Evolutionary conservation across 2,888 invertebrate genomes (phyloP), one percentile per base, ranked within the genome.

Genomic region (Asteroscopus sphinx): DNA sequence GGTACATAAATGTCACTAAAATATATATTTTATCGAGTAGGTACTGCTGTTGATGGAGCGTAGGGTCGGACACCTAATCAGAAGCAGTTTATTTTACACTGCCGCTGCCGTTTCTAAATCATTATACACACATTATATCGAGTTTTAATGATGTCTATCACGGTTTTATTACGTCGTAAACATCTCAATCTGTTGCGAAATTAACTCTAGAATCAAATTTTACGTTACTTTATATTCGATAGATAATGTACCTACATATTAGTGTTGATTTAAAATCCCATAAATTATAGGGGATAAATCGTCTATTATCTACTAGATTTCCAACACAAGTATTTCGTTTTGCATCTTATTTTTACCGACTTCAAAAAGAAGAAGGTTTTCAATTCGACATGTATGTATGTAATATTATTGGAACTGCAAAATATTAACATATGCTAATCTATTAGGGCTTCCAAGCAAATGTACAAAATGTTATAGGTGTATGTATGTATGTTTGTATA

Each of bases 101-200:
- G 25, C 25, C n/a, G 26, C n/a, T 40, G 25, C 25, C n/a, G 26
- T 41, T 41, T 28, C 26, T 41, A 11, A 15, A 41, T 28, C 26
- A 40, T 35, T 7, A 35, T 28, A 26, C 8, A 41, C 13, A 26
- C 26, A 11, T 16, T 17, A 17, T 15, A 35, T 35, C 3, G 11
- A 8, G 1, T 13, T 15, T 26, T 26, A 41, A 41, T 26, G 9
- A 28, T 11, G 15, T 1, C 9, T 26, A 25, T 40, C 25, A 9
- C 12, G 15, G 4, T 15, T 26, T 11, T 26, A 41, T 41, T 41
- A 26, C 8, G 15, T 15, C 40, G 40, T 41, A 13, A 41, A 41
- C 40, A 26, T 13, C 0, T 9, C 9, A 40, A 40, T 26, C 26
- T 9, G 26, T 40, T 41, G 26, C 26, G 26, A 21, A 41, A 41